A percentile compares a stretch with the other conserved stretches of the same genome.
These are phyloP conservation scores for Philaethria dido DNA, from an alignment of 2,888 invertebrate species.

Conservation along the genomic window DNA sequence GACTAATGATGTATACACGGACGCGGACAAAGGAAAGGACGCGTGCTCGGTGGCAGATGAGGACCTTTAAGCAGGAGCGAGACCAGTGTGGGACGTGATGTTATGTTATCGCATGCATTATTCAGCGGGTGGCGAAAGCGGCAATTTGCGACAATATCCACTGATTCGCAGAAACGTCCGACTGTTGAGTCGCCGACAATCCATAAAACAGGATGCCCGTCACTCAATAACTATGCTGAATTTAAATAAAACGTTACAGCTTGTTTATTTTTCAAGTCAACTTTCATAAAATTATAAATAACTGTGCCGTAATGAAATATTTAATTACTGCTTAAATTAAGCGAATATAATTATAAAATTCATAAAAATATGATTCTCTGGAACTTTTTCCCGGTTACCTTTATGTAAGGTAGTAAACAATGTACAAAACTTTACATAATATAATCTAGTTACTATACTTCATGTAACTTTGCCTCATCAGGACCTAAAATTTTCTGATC, in stretches of 20 bases:
- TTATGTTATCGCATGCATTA: conserved; percentile 82
- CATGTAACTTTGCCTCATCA: neutral
- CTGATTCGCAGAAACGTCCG: conserved; percentile 76
- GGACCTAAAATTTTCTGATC: no score
- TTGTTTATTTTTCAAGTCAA: conserved; percentile 43
- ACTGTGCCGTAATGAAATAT: neutral
- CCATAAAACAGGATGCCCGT: conserved; percentile 77
- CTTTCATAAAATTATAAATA: conserved; percentile 7
- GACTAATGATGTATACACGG: conserved; percentile 23
- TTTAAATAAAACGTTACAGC: conserved; percentile 68
- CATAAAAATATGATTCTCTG: no score
- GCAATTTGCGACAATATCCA: conserved; percentile 84
- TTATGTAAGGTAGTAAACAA: no score
- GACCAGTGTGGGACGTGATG: conserved; percentile 71
- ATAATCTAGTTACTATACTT: neutral
- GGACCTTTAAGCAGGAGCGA: conserved; percentile 43
- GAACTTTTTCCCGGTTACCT: no score
- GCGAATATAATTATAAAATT: no score
- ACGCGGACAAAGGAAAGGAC: conserved; percentile 23
- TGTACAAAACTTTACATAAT: neutral
- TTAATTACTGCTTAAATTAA: neutral
- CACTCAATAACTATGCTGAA: conserved; percentile 75
- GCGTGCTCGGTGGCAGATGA: conserved; percentile 46
- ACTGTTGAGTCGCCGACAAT: conserved; percentile 76
- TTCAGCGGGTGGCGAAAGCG: conserved; percentile 82